Conservation (phyloP, 2,113 vertebrate genomes). For the Lates calcarifer region DNA sequence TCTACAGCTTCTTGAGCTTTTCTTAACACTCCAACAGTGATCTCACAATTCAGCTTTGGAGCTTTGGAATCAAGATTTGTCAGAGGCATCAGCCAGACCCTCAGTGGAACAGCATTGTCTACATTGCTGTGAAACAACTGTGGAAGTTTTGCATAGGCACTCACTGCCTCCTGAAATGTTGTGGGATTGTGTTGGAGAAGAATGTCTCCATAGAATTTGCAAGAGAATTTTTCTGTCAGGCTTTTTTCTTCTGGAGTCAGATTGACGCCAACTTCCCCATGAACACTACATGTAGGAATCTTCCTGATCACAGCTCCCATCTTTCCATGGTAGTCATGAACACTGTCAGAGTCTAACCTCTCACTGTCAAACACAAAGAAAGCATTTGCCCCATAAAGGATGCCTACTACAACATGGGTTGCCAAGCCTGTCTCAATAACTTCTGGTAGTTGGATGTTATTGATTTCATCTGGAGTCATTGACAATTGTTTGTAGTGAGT, state of each 20-base stretch:
- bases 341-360: background rate
- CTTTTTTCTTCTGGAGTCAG: constrained; percentile 1
- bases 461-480: fast-evolving
- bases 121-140: too few species aligned
- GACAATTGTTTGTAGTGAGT: constrained; percentile 22
- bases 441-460: fast-evolving
- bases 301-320: constrained; percentile 24
- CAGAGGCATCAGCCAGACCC: constrained; percentile 33
- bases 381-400: constrained; percentile 59
- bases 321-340: background rate
- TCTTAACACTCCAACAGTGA: background rate
- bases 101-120: constrained; percentile 23
- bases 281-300: too few species aligned
- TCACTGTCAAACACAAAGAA: constrained; percentile 66
- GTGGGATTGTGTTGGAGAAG: constrained; percentile 4
- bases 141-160: constrained; percentile 6
- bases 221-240: constrained; percentile 21
- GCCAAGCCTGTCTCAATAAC: background rate
- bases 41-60: background rate
- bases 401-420: constrained; percentile 57
- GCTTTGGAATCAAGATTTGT: background rate
- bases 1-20: background rate
- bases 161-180: constrained; percentile 27
- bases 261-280: too few species aligned
- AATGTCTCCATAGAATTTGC: constrained; percentile 34